A percentile compares a stretch with the other conserved stretches of the same genome.
Evolutionary conservation across 2,113 vertebrate genomes (phyloP).

Genomic region (Microtus richardsoni): DNA sequence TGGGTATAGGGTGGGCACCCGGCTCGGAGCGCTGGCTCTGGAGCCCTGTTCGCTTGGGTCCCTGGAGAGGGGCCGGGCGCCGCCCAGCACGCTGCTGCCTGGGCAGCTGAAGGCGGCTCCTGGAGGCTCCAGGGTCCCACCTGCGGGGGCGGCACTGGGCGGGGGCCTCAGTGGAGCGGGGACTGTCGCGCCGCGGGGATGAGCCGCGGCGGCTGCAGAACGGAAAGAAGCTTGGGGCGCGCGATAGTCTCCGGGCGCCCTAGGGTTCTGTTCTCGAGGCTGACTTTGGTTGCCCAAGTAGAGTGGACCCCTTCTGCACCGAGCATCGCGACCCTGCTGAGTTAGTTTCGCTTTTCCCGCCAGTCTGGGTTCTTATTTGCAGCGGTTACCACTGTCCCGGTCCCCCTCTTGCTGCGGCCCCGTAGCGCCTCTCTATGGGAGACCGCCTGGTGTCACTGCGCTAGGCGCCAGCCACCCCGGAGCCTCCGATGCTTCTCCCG

Average conservation of each 20-base stretch:
- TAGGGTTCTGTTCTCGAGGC: not conserved
- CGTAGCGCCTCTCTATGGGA: conserved; percentile 30
- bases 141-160: conserved; percentile 38
- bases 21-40: not conserved
- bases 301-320: not conserved
- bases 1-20: not conserved
- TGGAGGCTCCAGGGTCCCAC: conserved; percentile 45
- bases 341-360: conserved; percentile 76
- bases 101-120: not conserved
- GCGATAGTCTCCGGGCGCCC: not conserved
- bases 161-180: not conserved
- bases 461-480: conserved; percentile 48
- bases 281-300: not conserved
- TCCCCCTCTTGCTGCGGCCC: not conserved
- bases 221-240: not conserved
- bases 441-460: not conserved
- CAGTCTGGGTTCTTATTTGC: not conserved
- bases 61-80: conserved; percentile 47
- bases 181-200: not conserved
- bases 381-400: not conserved
- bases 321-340: conserved; percentile 6
- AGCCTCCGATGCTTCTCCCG: conserved; percentile 39
- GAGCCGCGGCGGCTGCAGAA: not conserved
- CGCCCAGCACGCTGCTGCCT: conserved; percentile 24
- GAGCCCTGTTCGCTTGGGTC: not conserved